Conservation (phyloP, 1,140 invertebrate genomes). For the Lamellibrachia luymesi region DNA sequence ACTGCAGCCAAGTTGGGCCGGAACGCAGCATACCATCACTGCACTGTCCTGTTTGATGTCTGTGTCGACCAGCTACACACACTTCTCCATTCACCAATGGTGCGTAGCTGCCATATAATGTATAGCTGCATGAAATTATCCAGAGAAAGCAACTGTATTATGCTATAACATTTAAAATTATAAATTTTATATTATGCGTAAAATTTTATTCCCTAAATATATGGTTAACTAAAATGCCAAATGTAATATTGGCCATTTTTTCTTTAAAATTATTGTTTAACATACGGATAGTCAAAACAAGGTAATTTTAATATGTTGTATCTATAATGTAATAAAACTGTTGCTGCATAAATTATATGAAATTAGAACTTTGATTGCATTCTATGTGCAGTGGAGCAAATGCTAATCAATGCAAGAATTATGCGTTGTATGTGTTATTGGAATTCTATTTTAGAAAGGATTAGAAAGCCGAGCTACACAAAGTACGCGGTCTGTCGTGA, state of each 20-base stretch:
- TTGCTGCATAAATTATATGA: too few species aligned
- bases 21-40: constrained; percentile 89
- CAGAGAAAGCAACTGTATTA: not conserved
- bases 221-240: not conserved
- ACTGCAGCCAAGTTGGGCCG: constrained; percentile 86
- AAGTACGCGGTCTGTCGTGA: constrained; percentile 72
- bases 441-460: constrained; percentile 57
- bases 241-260: not conserved
- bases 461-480: constrained; percentile 78
- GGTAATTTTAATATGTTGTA: too few species aligned
- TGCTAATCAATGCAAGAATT: too few species aligned
- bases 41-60: constrained; percentile 82
- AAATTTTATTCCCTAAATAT: not conserved
- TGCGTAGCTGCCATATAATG: constrained; percentile 16
- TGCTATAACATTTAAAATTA: not conserved
- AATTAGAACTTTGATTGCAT: too few species aligned
- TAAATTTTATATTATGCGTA: not conserved
- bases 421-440: not conserved
- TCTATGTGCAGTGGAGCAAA: too few species aligned
- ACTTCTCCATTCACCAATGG: constrained; percentile 21
- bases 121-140: not conserved
- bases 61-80: constrained; percentile 63
- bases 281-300: too few species aligned
- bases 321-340: too few species aligned
- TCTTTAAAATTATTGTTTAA: too few species aligned